phyloP scores from a whole-genome alignment of 2,888 invertebrate species.

The Dicycla oo region DNA sequence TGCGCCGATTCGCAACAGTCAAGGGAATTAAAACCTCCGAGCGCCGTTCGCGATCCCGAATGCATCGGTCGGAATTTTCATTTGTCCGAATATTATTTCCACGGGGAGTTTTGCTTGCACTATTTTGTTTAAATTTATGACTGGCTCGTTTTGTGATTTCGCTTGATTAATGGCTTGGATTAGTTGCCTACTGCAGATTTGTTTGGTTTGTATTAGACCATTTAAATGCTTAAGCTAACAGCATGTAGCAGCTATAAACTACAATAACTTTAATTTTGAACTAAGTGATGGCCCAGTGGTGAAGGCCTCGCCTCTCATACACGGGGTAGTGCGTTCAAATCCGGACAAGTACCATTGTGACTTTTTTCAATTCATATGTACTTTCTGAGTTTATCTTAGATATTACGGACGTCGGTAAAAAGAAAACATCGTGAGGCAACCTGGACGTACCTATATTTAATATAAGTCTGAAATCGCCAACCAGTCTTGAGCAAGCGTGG shows the following conservation, averaged over 20 bases:
- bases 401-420: too few species aligned
- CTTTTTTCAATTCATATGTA: too few species aligned
- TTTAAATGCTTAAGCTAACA: neutral
- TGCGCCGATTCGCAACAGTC: slow-evolving; percentile 90
- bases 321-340: too few species aligned
- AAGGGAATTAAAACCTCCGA: slow-evolving; percentile 89
- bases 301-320: too few species aligned
- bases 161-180: slow-evolving; percentile 73
- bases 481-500: too few species aligned
- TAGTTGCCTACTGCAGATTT: slow-evolving; percentile 63
- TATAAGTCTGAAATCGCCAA: too few species aligned
- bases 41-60: slow-evolving; percentile 80
- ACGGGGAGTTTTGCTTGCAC: slow-evolving; percentile 76
- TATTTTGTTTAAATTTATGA: slow-evolving; percentile 80
- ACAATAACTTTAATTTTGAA: neutral
- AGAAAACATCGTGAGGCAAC: too few species aligned
- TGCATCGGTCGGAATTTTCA: slow-evolving; percentile 86
- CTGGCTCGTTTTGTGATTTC: slow-evolving; percentile 72
- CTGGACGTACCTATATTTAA: too few species aligned
- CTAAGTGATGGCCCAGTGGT: neutral
- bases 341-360: too few species aligned
- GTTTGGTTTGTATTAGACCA: slow-evolving; percentile 24
- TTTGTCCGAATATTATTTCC: slow-evolving; percentile 88
- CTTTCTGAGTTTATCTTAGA: too few species aligned
- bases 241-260: neutral